Evolutionary conservation across 1,140 invertebrate genomes (phyloP).

Genomic region (Neoseiulus cucumeris): DNA sequence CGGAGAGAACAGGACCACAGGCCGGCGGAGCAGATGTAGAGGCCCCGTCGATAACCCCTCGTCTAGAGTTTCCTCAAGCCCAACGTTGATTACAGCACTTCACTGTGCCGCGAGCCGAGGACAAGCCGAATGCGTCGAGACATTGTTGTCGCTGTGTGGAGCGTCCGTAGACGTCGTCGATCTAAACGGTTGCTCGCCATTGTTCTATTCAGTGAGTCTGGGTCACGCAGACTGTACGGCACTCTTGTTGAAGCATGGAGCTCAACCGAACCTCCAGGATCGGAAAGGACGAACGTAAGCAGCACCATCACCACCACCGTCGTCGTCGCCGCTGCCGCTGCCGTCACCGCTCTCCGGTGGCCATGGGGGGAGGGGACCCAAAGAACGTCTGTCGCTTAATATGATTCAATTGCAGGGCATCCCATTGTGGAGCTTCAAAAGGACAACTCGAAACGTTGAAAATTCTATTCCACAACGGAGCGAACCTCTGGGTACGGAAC

Average conservation of each 20-base stretch:
- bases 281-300: slow-evolving; percentile 63
- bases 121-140: slow-evolving; percentile 75
- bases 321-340: too few species aligned
- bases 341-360: background rate
- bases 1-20: too few species aligned
- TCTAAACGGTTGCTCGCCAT: slow-evolving; percentile 68
- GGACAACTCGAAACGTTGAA: slow-evolving; percentile 70
- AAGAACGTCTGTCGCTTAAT: slow-evolving; percentile 17
- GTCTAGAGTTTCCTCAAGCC: background rate
- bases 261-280: slow-evolving; percentile 69
- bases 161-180: slow-evolving; percentile 64
- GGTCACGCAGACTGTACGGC: slow-evolving; percentile 83
- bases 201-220: slow-evolving; percentile 87
- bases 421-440: slow-evolving; percentile 78
- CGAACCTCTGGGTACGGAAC: slow-evolving; percentile 78
- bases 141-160: slow-evolving; percentile 65
- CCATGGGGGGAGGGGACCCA: slow-evolving; percentile 4
- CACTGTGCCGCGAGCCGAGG: slow-evolving; percentile 90
- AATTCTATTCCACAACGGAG: slow-evolving; percentile 47
- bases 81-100: slow-evolving; percentile 37
- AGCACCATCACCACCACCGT: too few species aligned
- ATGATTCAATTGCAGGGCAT: slow-evolving; percentile 33
- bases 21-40: too few species aligned
- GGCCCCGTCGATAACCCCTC: too few species aligned
- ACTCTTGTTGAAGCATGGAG: slow-evolving; percentile 62